Base-by-base conservation (phyloP, 92 coral and sea anemone species). In the Parazoanthus darwini region DNA sequence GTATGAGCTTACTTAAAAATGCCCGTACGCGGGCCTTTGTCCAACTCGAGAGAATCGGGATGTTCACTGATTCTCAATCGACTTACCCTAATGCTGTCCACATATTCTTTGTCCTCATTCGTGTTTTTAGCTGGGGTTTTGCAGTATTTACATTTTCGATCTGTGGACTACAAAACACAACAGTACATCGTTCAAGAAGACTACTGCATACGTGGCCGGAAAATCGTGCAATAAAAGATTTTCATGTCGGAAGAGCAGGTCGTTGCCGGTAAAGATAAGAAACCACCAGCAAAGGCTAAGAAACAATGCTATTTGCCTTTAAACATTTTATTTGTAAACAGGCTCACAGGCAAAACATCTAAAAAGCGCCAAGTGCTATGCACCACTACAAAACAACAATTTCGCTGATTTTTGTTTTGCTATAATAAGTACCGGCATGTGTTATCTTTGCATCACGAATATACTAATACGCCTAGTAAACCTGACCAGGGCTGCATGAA, bases 81-180 rank as follows among this genome's bases (percentile, higher is more conserved):
- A 50, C 79, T n/a, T 72, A 84, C 87, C 87, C 87, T 38, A 84
- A 36, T 43, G 87, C 87, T 46, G 87, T 84, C 87, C 87, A 84
- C 87, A 84, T 82, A 22, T 23, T 82, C 67, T 72, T 72, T 84
- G 43, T 84, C 68, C 68, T 84, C 87, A 84, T 84, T 84, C 67
- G 79, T 79, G 71, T 67, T 63, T 3, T 22, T 36, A 78, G 33
- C 23, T 43, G 70, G 8, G 16, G 56, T 43, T 82, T 11, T 42
- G 16, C 36, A 23, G 37, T 43, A 82, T 22, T 65, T 66, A 82
- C 74, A 82, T 82, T 82, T 66, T 44, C 20, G 63, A 82, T 38
- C n/a, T 48, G 26, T 84, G 65, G 48, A 71, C 44, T 46, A 13
- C 67, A 44, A 46, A 80, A 84, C 68, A 84, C 77, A 44, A 22